These are phyloP conservation scores for Drosophila stalkeri DNA, from an alignment of 2,888 invertebrate species.

Conservation along the genomic window DNA sequence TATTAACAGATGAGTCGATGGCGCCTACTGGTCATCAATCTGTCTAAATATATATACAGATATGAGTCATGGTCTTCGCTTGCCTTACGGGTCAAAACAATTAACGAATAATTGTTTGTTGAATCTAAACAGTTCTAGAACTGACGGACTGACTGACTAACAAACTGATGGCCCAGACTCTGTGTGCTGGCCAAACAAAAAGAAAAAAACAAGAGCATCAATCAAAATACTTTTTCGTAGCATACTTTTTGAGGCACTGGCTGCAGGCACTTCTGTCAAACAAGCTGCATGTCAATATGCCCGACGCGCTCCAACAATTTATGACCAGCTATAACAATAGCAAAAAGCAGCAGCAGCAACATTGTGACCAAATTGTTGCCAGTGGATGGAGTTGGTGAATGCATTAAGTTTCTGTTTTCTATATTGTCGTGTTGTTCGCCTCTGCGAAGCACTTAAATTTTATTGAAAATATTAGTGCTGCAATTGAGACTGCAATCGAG, in stretches of 20 bases:
- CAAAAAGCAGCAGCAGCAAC: constrained; percentile 25
- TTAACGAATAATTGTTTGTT: constrained; percentile 56
- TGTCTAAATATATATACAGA: constrained; percentile 45
- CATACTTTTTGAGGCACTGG: constrained; percentile 42
- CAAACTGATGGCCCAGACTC: not conserved
- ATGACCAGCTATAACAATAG: constrained; percentile 47
- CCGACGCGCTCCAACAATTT: constrained; percentile 51
- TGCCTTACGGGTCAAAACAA: constrained; percentile 32
- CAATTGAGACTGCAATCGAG: constrained; percentile 43
- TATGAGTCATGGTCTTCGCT: constrained; percentile 48
- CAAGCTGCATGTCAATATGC: constrained; percentile 64
- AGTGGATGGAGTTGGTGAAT: not conserved
- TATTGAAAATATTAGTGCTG: constrained; percentile 55
- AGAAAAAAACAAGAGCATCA: constrained; percentile 69
- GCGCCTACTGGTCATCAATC: constrained; percentile 48
- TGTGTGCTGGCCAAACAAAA: not conserved
- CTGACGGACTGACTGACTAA: not conserved
- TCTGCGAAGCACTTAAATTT: constrained; percentile 48
- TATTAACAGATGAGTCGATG: constrained; percentile 56
- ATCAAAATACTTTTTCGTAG: constrained; percentile 59
- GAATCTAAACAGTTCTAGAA: constrained; percentile 30
- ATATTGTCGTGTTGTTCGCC: not conserved
- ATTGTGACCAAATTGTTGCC: constrained; percentile 53
- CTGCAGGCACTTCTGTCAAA: constrained; percentile 48
- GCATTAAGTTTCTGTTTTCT: not conserved